Percentiles rank a stretch among this genome's conserved stretches.
Conservation (phyloP, 2,797 vertebrate species). For the Alcedo quadribrachys region DNA sequence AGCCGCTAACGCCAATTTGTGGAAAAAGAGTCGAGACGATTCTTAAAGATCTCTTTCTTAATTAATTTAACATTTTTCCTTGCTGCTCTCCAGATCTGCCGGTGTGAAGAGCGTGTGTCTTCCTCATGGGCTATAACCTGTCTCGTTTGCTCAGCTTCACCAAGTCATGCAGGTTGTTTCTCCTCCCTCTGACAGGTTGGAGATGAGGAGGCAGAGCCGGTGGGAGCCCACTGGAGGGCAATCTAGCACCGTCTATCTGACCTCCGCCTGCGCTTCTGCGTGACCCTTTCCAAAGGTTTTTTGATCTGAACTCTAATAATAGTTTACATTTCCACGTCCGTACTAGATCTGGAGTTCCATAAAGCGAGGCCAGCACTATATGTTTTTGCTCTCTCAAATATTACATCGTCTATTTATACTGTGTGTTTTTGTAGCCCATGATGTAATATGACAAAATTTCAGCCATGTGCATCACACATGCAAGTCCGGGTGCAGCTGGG, state of each 20-base stretch:
- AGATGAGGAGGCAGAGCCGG: neutral
- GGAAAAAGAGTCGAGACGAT: neutral
- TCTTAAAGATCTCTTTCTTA: slow-evolving; percentile 9
- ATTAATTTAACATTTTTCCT: neutral
- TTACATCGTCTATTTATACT: slow-evolving; percentile 76
- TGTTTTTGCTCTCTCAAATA: slow-evolving; percentile 66
- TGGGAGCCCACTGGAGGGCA: slow-evolving; percentile 79
- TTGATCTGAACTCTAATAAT: neutral
- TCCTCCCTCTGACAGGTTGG: neutral
- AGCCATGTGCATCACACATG: slow-evolving; percentile 80
- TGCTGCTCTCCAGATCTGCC: neutral
- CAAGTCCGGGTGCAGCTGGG: slow-evolving; percentile 77
- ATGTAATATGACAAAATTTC: slow-evolving; percentile 76
- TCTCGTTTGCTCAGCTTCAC: neutral
- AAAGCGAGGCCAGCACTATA: slow-evolving; percentile 28
- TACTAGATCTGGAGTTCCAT: slow-evolving; percentile 48
- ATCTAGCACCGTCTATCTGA: slow-evolving; percentile 61
- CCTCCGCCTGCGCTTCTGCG: neutral
- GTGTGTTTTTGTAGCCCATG: slow-evolving; percentile 74
- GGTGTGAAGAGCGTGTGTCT: neutral
- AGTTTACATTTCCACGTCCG: slow-evolving; percentile 50
- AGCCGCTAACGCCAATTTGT: neutral
- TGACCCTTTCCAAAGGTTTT: neutral
- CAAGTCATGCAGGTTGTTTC: neutral
- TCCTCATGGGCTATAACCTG: neutral